phyloP scores from a whole-genome alignment of 2,797 vertebrate species.

The Brotula barbata region DNA sequence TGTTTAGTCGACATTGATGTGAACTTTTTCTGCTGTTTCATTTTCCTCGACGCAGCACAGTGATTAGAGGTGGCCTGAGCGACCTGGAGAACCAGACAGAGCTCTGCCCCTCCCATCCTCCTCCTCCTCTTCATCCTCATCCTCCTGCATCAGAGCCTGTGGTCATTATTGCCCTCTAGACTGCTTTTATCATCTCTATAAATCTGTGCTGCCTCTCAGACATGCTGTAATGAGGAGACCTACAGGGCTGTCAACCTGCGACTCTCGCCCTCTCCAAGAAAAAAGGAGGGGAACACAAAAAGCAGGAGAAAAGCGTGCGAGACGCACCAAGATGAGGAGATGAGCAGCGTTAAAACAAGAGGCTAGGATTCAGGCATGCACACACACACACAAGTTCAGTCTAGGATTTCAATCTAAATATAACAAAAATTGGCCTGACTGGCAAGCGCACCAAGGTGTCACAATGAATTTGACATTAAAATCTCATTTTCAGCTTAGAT shows the following conservation, averaged over 20 bases:
- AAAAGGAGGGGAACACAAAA: not conserved
- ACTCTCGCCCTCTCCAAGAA: constrained; percentile 48
- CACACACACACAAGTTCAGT: not conserved
- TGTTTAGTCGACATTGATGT: not conserved
- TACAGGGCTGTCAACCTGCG: constrained; percentile 61
- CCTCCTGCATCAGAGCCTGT: constrained; percentile 38
- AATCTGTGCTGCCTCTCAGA: constrained; percentile 70
- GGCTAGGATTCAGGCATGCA: constrained; percentile 13
- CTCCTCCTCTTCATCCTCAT: not conserved
- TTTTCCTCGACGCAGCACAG: constrained; percentile 6
- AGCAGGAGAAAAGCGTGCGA: constrained; percentile 32
- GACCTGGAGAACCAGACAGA: constrained; percentile 25
- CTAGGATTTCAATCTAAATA: too few species aligned
- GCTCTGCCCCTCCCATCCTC: constrained; percentile 2
- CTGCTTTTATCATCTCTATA: constrained; percentile 76
- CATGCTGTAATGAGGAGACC: constrained; percentile 68
- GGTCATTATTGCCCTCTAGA: constrained; percentile 74
- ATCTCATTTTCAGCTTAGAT: too few species aligned
- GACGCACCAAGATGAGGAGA: constrained; percentile 23
- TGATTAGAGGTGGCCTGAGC: constrained; percentile 16
- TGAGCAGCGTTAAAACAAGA: constrained; percentile 12
- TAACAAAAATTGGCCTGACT: too few species aligned
- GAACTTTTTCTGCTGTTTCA: constrained; percentile 35
- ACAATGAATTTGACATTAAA: too few species aligned
- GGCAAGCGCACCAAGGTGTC: too few species aligned